A percentile compares a stretch with the other conserved stretches of the same genome.
These are phyloP conservation scores for Diloba caeruleocephala DNA, from an alignment of 2,888 invertebrate genomes.

Conservation along the genomic window DNA sequence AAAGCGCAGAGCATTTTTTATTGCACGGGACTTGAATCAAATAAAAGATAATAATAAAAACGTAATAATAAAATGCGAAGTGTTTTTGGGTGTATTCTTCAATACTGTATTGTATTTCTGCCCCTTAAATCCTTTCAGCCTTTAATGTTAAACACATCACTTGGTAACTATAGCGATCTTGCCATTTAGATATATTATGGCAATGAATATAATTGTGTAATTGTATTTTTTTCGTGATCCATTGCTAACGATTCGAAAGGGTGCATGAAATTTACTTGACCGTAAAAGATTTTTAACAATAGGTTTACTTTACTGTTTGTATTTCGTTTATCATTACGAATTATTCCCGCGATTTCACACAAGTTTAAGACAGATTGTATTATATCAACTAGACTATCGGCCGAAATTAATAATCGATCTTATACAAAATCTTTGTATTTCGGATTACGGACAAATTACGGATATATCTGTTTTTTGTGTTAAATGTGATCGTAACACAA, in stretches of 20 bases:
- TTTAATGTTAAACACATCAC: slow-evolving; percentile 40
- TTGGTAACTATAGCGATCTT: slow-evolving; percentile 40
- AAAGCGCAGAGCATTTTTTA: slow-evolving; percentile 43
- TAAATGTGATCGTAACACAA: no score
- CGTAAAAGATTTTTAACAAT: slow-evolving; percentile 57
- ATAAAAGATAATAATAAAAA: slow-evolving; percentile 36
- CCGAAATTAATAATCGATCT: no score
- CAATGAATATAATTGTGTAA: slow-evolving; percentile 57
- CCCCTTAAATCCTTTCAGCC: slow-evolving; percentile 27
- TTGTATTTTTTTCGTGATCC: slow-evolving; percentile 53
- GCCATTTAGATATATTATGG: slow-evolving; percentile 50
- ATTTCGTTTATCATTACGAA: slow-evolving; percentile 41
- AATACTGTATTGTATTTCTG: slow-evolving; percentile 33
- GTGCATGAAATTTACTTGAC: slow-evolving; percentile 59
- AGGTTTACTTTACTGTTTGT: slow-evolving; percentile 45
- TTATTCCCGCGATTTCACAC: slow-evolving; percentile 25
- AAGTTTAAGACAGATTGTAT: slow-evolving; percentile 28
- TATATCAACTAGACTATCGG: not conserved
- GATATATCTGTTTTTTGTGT: no score
- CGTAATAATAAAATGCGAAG: slow-evolving; percentile 30
- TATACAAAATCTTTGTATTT: no score
- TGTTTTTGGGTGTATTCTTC: slow-evolving; percentile 32
- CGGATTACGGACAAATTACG: no score
- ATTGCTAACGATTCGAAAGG: slow-evolving; percentile 55
- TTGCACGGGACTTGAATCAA: slow-evolving; percentile 26